Conservation (phyloP, 2,888 invertebrate species). For the Salticus scenicus region DNA sequence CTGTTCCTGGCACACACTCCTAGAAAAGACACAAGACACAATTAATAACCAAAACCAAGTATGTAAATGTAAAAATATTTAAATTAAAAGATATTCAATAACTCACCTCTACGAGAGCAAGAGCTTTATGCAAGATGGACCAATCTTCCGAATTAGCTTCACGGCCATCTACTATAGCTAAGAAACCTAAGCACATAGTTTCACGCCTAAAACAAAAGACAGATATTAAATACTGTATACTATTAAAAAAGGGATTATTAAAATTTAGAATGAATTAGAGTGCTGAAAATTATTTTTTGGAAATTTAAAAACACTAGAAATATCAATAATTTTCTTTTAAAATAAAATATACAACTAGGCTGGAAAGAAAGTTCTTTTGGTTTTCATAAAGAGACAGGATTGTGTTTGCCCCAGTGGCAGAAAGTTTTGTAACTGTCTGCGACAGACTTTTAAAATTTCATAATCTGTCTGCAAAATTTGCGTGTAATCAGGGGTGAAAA, state of each 20-base stretch:
- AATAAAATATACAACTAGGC: too few relatives aligned
- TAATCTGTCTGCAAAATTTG: too few relatives aligned
- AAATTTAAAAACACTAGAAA: not conserved
- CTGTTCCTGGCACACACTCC: conserved; percentile 49
- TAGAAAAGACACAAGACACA: conserved; percentile 23
- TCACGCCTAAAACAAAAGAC: conserved; percentile 65
- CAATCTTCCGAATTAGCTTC: conserved; percentile 74
- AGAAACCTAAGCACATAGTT: conserved; percentile 67
- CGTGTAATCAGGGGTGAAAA: too few relatives aligned
- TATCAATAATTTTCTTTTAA: not conserved
- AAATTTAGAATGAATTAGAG: too few relatives aligned
- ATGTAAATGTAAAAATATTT: not conserved
- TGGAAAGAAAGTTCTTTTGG: too few relatives aligned
- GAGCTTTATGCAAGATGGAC: conserved; percentile 75
- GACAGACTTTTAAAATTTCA: too few relatives aligned
- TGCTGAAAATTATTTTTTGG: too few relatives aligned
- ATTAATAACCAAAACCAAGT: not conserved
- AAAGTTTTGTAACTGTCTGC: too few relatives aligned
- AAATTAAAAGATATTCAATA: not conserved
- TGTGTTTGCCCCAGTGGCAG: too few relatives aligned
- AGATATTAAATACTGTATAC: too few relatives aligned
- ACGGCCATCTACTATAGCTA: conserved; percentile 73
- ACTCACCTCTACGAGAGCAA: conserved; percentile 75
- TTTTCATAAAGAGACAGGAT: too few relatives aligned
- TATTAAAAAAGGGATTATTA: too few relatives aligned